Percentiles rank a stretch among this genome's conserved stretches.
Conservation (phyloP, 2,888 invertebrate species). For the Diarsia brunnea region DNA sequence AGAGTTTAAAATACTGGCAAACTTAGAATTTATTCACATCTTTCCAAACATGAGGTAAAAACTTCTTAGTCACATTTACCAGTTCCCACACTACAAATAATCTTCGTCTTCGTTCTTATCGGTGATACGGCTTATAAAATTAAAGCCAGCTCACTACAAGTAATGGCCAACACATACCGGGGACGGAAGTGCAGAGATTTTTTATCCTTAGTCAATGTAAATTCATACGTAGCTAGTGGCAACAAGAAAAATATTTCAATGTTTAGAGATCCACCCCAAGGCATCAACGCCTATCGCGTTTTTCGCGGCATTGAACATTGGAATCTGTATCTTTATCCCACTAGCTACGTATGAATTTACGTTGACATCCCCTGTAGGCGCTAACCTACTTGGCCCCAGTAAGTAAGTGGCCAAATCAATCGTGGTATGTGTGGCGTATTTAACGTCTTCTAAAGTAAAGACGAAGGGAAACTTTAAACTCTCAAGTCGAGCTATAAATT, state of each 20-base stretch:
- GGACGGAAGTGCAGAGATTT: not conserved
- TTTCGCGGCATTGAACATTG: not conserved
- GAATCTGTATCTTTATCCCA: not conserved
- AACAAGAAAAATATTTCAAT: not conserved
- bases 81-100: not conserved
- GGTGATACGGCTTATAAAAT: not conserved
- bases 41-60: not conserved
- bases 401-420: not conserved
- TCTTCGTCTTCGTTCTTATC: not conserved
- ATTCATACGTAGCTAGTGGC: not conserved
- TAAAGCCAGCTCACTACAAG: not conserved
- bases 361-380: not conserved
- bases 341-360: not conserved
- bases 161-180: not conserved
- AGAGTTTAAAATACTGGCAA: not conserved
- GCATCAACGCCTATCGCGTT: not conserved
- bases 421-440: not conserved
- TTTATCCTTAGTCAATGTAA: not conserved
- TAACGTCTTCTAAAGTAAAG: not conserved
- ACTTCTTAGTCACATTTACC: not conserved
- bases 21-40: conserved; percentile 8
- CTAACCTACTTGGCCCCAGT: not conserved
- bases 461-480: not conserved
- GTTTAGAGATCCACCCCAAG: not conserved
- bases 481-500: not conserved